Base-by-base conservation (phyloP, 1,140 invertebrate genomes). In the Chionoecetes opilio region DNA sequence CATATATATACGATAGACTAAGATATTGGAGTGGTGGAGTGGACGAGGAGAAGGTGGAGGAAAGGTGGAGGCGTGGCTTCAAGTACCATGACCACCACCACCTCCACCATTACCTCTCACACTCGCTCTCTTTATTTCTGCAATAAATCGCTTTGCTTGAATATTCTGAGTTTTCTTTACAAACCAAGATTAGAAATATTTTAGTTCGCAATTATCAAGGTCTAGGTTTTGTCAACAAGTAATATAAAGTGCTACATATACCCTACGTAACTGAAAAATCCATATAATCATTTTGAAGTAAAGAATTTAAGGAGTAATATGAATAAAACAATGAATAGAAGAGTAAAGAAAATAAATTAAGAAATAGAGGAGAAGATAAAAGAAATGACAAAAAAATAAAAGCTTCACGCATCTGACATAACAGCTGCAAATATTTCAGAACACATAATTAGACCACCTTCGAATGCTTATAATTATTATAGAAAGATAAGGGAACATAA, bases 91-190 rank as follows among this genome's bases (percentile, higher is more conserved):
- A 75, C 63, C 63, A n/a, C 63, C 63, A 8, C 2, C 8, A n/a
- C 63, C 63, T 17, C 63, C n/a, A 26, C 63, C 63, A n/a, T 26
- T 26, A 75, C 63, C 63, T 2, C 21, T 75, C 63, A 75, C 63
- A 75, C 21, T 75, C 63, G 63, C 63, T 75, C 63, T 75, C 63
- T 75, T 75, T 75, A 75, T 75, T 75, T 75, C 63, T 75, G 63
- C 63, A 75, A 75, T 75, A 75, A 75, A 75, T 75, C 63, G 63
- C 63, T 75, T 75, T 21, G 63, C 63, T 75, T 75, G 63, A 75
- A 75, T n/a, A n/a, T n/a, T n/a, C 1, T 75, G 63, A 53, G 46
- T 14, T 9, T 85, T 46, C 14, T 14, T 14, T 46, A 8, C 14
- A 5, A 46, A 46, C 41, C 41, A 5, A 14, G 5, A 46, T 8